Percentiles rank a stretch among this genome's conserved stretches.
Evolutionary conservation across 2,113 vertebrate species (phyloP).

Genomic region (Hydrolagus affinis): DNA sequence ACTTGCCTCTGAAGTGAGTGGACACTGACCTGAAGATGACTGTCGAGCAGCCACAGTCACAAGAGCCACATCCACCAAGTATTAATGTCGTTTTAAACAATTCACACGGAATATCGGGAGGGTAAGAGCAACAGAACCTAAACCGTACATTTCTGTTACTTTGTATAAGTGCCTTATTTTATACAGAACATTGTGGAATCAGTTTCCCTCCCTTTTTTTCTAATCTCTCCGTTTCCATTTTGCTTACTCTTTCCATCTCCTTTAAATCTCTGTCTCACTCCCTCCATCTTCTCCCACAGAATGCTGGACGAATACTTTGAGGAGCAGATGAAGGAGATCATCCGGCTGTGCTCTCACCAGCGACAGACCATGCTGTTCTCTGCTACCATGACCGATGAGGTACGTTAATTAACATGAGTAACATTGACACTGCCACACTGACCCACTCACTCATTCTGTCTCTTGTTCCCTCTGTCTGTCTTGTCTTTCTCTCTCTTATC

Average conservation of each 20-base stretch:
- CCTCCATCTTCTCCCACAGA: slow-evolving; percentile 47
- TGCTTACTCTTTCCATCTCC: too few relatives aligned
- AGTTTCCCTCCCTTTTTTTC: neutral
- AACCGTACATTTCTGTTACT: too few relatives aligned
- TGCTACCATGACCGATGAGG: slow-evolving; percentile 95
- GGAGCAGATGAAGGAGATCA: slow-evolving; percentile 98
- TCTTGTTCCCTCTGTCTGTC: neutral
- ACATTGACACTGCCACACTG: too few relatives aligned
- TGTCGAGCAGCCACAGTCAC: too few relatives aligned
- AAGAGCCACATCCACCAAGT: too few relatives aligned
- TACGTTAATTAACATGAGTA: slow-evolving; percentile 43
- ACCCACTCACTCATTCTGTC: neutral
- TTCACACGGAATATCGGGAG: too few relatives aligned
- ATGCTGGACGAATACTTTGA: slow-evolving; percentile 98
- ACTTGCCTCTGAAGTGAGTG: too few relatives aligned
- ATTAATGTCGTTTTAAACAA: too few relatives aligned
- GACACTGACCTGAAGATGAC: too few relatives aligned
- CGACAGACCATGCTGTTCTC: slow-evolving; percentile 96
- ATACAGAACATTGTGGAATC: neutral
- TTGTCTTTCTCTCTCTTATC: neutral
- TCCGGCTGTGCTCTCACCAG: slow-evolving; percentile 79
- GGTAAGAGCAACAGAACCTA: too few relatives aligned
- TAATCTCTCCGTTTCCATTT: too few relatives aligned
- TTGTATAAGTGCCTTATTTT: neutral
- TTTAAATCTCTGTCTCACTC: neutral